phyloP scores from a whole-genome alignment of 35 echinoderm and acorn worm genomes.

The Apostichopus californicus region DNA sequence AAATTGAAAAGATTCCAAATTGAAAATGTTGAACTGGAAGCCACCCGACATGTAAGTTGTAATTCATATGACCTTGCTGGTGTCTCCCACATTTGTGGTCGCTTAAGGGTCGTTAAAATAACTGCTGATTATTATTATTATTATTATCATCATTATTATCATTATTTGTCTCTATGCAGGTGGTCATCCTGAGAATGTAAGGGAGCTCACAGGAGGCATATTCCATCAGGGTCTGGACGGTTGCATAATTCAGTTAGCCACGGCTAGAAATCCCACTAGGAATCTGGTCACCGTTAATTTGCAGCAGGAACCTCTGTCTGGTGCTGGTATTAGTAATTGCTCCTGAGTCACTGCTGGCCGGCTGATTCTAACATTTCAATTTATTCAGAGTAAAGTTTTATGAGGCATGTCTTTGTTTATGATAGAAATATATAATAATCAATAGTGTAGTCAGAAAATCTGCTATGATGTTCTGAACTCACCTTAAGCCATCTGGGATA shows the following conservation, averaged over 20 bases:
- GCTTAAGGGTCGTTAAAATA: too few species aligned
- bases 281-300: constrained; percentile 64
- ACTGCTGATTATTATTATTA: too few species aligned
- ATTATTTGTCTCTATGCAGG: constrained; percentile 25
- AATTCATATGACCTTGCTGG: too few species aligned
- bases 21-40: too few species aligned
- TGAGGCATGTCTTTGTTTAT: neutral
- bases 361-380: neutral
- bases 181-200: constrained; percentile 68
- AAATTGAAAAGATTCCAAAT: too few species aligned
- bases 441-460: neutral
- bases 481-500: too few species aligned
- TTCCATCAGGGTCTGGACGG: constrained; percentile 71
- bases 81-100: too few species aligned
- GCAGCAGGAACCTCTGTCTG: constrained; percentile 49
- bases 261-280: constrained; percentile 72
- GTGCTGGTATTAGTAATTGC: constrained; percentile 67
- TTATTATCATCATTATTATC: too few species aligned
- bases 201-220: constrained; percentile 61
- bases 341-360: neutral
- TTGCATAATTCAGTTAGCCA: constrained; percentile 73
- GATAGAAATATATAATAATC: neutral
- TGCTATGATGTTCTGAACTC: neutral
- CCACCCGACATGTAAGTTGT: too few species aligned
- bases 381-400: neutral